Base-by-base conservation (phyloP, 2,797 vertebrate species). In the Neosalanx taihuensis region DNA sequence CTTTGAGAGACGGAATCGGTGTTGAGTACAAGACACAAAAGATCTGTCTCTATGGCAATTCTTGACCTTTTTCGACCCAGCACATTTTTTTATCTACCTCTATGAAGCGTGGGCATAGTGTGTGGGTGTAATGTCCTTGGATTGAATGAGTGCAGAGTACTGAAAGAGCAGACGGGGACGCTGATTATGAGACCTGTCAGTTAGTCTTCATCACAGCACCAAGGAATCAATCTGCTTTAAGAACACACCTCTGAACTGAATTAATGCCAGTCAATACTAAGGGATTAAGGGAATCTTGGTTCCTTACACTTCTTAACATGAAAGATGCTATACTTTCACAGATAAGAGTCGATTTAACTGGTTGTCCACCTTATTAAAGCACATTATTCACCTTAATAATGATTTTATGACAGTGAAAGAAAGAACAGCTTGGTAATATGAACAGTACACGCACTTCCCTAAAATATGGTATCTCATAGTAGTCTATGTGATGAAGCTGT, bases 41-140 rank as follows among this genome's bases (percentile, higher is more conserved):
- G 26, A 68, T 12, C 57, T 18, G 72, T 84, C 76, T 73, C 75
- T 37, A 56, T 81, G 72, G 77, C 62, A 78, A 84, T 71, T 17
- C 10, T 61, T 76, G 26, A 4, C 33, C 75, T 67, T 73, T 69
- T 69, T 70, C 49, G 29, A 61, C 18, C 18, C 7, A 49, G 29
- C 70, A 64, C 62, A 78, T 81, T 81, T 69, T 83, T 56, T 46
- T 46, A 46, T 46, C 3, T 46, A 56, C 18, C 51, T 56, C 51
- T 18, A n/a, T 60, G 10, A 60, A 29, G 23, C 10, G 23, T 60
- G 20, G 20, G 58, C 18, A 5, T 58, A 2, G 6, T 58, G 56
- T 2, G 56, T 30, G 60, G 29, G 18, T 31, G 23, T 15, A 17
- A 15, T 26, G 60, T 62, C 60, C 30, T 26, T 41, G 20, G 64